Base-by-base conservation (phyloP, 1,140 invertebrate genomes). In the Bombus pascuorum region DNA sequence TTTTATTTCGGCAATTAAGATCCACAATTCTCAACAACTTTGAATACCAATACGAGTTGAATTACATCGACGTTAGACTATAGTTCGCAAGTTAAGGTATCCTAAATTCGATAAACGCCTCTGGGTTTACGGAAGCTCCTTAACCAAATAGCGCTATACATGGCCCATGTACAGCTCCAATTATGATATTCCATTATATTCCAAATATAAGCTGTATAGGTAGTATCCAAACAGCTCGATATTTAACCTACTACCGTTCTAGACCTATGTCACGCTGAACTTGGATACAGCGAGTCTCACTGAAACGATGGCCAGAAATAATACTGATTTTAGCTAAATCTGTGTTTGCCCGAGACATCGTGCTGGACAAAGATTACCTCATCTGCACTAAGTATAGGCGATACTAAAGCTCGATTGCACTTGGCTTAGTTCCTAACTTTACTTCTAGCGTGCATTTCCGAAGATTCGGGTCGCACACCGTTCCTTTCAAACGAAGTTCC, bases 341-440 rank as follows among this genome's bases (percentile, higher is more conserved):
- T 32, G 59, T 77, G 75, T 77, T 77, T 77, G 62, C 18, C 28
- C 34, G 10, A 28, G 37, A 32, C 71, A 32, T 28, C 42, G 28
- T 4, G 28, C 75, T 62, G 75, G 75, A 77, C 57, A 77, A 77
- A 6, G 75, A 77, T 77, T 62, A 47, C 32, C 65, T 68, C 65
- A 79, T 37, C 65, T 53, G 65, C 42, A 47, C 65, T 79, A 47
- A 70, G 44, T 37, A 34, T 79, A 79, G 62, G 59, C 37, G 73
- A 57, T 66, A 37, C 65, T 34, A 28, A 57, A 70, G 15, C 59
- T 70, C 81, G 74, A 77, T 66, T 44, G 34, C 65, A 66, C 42
- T 83, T 83, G 74, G 81, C 81, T 83, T 70, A 77, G 74, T 66
- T 62, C 62, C 73, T 57, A 57, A n/a, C 34, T 42, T 10, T n/a